These are phyloP conservation scores for Ditula angustiorana DNA, from an alignment of 2,888 invertebrate species.

Conservation along the genomic window DNA sequence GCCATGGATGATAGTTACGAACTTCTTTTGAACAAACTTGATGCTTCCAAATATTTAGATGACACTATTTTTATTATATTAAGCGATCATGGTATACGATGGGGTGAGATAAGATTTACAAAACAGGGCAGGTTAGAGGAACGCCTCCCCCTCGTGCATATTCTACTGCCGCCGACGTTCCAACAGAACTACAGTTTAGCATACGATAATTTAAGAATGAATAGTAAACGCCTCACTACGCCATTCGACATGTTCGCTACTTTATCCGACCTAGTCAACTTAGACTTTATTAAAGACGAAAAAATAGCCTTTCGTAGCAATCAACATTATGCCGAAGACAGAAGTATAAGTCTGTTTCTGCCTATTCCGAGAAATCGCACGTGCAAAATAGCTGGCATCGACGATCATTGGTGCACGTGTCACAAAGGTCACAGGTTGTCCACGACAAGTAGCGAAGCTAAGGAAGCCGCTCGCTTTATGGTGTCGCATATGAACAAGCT, in stretches of 20 bases:
- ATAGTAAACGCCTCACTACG: conserved; percentile 89
- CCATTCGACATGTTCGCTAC: conserved; percentile 95
- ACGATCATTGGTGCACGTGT: conserved; percentile 96
- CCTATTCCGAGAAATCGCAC: conserved; percentile 89
- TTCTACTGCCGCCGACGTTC: conserved; percentile 91
- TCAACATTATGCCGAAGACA: conserved; percentile 66
- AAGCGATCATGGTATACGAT: conserved; percentile 96
- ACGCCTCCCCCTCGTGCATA: conserved; percentile 92
- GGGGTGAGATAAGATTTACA: conserved; percentile 93
- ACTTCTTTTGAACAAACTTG: conserved; percentile 84
- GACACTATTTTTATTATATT: conserved; percentile 89
- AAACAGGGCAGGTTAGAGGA: conserved; percentile 96
- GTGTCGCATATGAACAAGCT: conserved; percentile 88
- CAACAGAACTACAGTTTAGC: conserved; percentile 86
- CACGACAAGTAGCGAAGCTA: conserved; percentile 81
- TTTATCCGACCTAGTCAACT: conserved; percentile 87
- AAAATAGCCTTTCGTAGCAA: conserved; percentile 65
- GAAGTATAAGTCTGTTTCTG: conserved; percentile 91
- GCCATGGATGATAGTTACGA: conserved; percentile 89
- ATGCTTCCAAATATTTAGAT: conserved; percentile 83
- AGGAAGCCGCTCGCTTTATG: conserved; percentile 86
- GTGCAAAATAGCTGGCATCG: conserved; percentile 91
- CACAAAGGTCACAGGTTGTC: conserved; percentile 87
- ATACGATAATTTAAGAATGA: conserved; percentile 87
- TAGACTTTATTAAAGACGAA: conserved; percentile 73